phyloP scores from a whole-genome alignment of 1,140 invertebrate genomes.

The Acromyrmex heyeri region DNA sequence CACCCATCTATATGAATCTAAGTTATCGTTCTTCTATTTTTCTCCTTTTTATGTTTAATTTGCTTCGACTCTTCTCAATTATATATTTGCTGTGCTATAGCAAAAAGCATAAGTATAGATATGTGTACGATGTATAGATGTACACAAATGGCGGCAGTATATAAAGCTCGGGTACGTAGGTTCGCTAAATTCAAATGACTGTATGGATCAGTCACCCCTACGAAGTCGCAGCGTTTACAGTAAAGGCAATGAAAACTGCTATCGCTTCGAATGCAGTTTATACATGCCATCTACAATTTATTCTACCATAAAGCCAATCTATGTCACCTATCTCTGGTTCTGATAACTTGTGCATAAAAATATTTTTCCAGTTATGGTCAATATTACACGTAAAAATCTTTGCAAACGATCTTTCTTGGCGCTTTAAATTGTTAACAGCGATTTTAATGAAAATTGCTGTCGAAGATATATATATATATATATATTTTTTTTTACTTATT shows the following conservation, averaged over 20 bases:
- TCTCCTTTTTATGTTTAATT: not conserved
- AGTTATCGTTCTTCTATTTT: not conserved
- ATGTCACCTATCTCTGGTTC: constrained; percentile 2
- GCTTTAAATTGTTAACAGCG: not conserved
- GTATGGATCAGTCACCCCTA: not conserved
- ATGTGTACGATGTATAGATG: not conserved
- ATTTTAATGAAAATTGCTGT: not conserved
- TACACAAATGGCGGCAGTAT: not conserved
- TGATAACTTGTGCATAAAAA: constrained; percentile 18
- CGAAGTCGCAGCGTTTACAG: constrained; percentile 1
- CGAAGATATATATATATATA: not conserved
- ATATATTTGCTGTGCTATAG: not conserved
- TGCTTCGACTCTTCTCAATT: not conserved
- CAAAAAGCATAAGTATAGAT: not conserved
- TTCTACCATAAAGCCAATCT: constrained; percentile 28
- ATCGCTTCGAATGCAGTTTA: constrained; percentile 1
- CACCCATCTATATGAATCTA: not conserved
- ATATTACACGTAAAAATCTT: not conserved
- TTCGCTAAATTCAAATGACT: constrained; percentile 22
- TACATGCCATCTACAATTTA: constrained; percentile 21
- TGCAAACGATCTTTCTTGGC: not conserved
- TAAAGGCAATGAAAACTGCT: not conserved
- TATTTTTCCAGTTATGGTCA: constrained; percentile 2
- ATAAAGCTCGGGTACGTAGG: not conserved
- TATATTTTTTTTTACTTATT: not conserved